A percentile compares a stretch with the other conserved stretches of the same genome.
Evolutionary conservation across 2,888 invertebrate genomes (phyloP).

Genomic region (Luperina testacea): DNA sequence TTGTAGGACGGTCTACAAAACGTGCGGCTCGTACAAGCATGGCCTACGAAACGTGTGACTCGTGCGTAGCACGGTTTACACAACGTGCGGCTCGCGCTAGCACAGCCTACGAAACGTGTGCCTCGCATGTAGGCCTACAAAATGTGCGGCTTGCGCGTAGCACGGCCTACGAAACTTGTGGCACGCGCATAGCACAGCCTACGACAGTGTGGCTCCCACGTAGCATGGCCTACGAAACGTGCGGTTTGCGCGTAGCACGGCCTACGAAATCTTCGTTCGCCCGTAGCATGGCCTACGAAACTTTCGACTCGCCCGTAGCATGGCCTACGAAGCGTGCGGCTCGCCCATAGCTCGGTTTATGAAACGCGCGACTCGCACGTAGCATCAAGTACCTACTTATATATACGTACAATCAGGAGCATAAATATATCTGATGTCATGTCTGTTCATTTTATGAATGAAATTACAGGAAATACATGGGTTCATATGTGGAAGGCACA

Average conservation of each 20-base stretch:
- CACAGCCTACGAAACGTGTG: neutral
- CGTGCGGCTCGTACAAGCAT: neutral
- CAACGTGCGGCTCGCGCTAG: neutral
- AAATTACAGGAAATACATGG: neutral
- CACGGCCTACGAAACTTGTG: no score
- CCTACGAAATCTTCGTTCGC: neutral
- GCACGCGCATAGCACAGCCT: neutral
- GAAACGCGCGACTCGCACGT: neutral
- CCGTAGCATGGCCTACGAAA: neutral
- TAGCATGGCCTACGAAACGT: no score
- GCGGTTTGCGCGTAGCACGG: neutral
- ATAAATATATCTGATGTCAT: neutral
- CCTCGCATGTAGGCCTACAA: neutral
- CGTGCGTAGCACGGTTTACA: neutral
- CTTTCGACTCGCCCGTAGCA: neutral
- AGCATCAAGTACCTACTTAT: neutral
- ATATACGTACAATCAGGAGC: neutral
- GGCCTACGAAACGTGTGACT: neutral
- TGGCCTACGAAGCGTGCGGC: no score
- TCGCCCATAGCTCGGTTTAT: neutral
- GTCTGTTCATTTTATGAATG: no score
- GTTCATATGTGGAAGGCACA: neutral
- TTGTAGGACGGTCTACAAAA: neutral
- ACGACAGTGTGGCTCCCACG: neutral
- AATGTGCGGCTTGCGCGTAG: neutral